Conservation (phyloP, 2,888 invertebrate species). For the Clanis bilineata region DNA sequence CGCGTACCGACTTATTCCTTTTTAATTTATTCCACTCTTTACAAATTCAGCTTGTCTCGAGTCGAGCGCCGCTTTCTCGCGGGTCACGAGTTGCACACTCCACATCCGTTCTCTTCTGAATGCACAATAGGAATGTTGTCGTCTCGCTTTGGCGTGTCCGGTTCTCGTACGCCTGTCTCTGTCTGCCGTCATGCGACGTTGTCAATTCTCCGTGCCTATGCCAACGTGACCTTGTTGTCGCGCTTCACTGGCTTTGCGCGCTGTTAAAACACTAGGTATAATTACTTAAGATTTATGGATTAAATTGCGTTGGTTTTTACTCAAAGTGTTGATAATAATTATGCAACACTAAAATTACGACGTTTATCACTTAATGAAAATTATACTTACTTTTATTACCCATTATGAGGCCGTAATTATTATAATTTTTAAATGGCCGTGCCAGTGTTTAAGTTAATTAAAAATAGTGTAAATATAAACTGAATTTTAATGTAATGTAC, state of each 20-base stretch:
- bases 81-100: slow-evolving; percentile 72
- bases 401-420: background rate
- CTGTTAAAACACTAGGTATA: slow-evolving; percentile 52
- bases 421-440: no score
- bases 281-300: slow-evolving; percentile 51
- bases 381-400: background rate
- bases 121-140: slow-evolving; percentile 64
- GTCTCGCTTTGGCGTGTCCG: slow-evolving; percentile 46
- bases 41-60: slow-evolving; percentile 62
- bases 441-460: no score
- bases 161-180: slow-evolving; percentile 35
- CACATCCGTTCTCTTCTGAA: slow-evolving; percentile 75
- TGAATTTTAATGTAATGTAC: no score
- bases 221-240: slow-evolving; percentile 68
- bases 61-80: slow-evolving; percentile 70
- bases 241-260: slow-evolving; percentile 52
- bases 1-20: slow-evolving; percentile 41
- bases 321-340: slow-evolving; percentile 13
- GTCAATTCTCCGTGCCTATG: slow-evolving; percentile 53
- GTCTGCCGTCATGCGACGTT: slow-evolving; percentile 57
- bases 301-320: slow-evolving; percentile 40
- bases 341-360: slow-evolving; percentile 3
- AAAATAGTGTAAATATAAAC: no score
- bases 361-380: background rate
- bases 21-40: slow-evolving; percentile 66